Base-by-base conservation (phyloP, 1,140 invertebrate genomes). In the Drosophila nigrodunni region DNA sequence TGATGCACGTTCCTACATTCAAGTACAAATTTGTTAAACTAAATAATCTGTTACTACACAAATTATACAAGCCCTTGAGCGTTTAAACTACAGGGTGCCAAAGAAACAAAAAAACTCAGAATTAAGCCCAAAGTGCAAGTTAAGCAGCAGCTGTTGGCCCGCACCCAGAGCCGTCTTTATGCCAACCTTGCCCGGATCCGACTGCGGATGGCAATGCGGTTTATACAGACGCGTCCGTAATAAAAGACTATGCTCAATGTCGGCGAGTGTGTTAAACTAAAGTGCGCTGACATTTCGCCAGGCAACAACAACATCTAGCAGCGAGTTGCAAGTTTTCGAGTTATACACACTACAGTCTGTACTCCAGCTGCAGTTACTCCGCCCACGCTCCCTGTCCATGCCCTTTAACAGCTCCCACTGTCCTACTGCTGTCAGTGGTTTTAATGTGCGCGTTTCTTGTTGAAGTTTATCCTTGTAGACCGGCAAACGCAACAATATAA, bases 241-340 rank as follows among this genome's bases (percentile, higher is more conserved):
- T 87, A 80, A 89, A 89, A 77, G 83, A 88, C 83, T 78, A 69
- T 89, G 85, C 83, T 83, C 83, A 80, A 83, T 83, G 85, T 88
- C 85, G 83, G 78, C 85, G 72, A 87, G 83, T 87, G 83, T 88
- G 83, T 88, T 80, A 83, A 83, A 88, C 73, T 83, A 80, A 71
- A 73, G 80, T 71, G 60, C 82, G 82, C 83, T 88, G 83, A 88
- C 82, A 87, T 88, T 78, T 82, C 66, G 66, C 60, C 61, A 65
- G 30, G 71, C 55, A 47, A 47, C 54, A 37, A 30, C 25, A 21
- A 21, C 18, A 21, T 21, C 18, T 2, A 58, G 60, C 11, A 11
- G 13, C 2, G 13, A 15, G 44, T 7, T 18, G 15, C 44, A 15
- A 15, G 44, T 18, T 18, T 30, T 15, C 44, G 47, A 49, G 47